A percentile compares a stretch with the other conserved stretches of the same genome.
Conservation (phyloP, 2,113 vertebrate genomes). For the Hippocampus mohnikei region DNA sequence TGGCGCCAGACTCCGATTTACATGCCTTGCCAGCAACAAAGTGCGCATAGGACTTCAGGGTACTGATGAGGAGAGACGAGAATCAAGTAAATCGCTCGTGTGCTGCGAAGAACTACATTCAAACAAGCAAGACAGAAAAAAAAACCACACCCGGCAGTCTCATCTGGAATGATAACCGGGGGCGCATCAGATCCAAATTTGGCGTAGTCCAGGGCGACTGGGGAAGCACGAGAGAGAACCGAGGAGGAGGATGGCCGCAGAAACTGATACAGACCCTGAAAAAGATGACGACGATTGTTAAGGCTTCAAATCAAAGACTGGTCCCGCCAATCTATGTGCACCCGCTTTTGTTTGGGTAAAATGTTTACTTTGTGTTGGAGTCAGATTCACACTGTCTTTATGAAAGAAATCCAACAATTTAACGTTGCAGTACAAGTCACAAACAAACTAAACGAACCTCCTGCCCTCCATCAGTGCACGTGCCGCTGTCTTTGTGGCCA, state of each 20-base stretch:
- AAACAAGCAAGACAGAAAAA: no score
- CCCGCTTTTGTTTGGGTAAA: no score
- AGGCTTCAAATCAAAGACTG: not conserved
- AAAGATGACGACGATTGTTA: not conserved
- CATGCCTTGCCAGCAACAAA: slow-evolving; percentile 76
- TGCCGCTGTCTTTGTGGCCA: slow-evolving; percentile 80
- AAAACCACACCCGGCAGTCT: slow-evolving; percentile 58
- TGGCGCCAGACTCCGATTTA: slow-evolving; percentile 77
- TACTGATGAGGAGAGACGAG: slow-evolving; percentile 45
- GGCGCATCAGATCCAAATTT: slow-evolving; percentile 65
- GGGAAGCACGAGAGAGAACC: slow-evolving; percentile 25
- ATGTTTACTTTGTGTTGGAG: not conserved
- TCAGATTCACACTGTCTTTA: no score
- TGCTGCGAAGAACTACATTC: not conserved
- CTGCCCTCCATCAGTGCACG: slow-evolving; percentile 78
- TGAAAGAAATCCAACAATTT: not conserved
- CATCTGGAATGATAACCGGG: slow-evolving; percentile 48
- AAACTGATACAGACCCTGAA: slow-evolving; percentile 83
- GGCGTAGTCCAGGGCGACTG: slow-evolving; percentile 65
- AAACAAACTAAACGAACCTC: slow-evolving; percentile 67
- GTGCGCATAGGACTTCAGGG: slow-evolving; percentile 72
- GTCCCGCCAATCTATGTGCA: not conserved
- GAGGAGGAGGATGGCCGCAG: slow-evolving; percentile 55
- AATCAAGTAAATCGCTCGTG: not conserved
- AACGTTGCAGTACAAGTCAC: not conserved